These are phyloP conservation scores for Hirundo rustica DNA, from an alignment of 2,797 vertebrate genomes.

Conservation along the genomic window DNA sequence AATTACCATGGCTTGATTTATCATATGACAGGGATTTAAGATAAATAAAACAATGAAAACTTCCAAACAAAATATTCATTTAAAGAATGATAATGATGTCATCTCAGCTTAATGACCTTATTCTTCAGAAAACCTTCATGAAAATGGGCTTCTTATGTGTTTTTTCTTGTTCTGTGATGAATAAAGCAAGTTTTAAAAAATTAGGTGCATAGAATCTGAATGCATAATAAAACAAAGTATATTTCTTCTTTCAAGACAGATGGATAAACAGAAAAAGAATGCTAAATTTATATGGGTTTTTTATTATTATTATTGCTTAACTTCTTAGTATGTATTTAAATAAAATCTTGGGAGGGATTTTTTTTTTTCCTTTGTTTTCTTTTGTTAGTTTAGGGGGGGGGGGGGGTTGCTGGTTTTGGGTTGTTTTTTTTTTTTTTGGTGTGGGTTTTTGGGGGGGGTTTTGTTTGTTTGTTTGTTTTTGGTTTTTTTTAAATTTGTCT, in stretches of 20 bases:
- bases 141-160: neutral
- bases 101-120: neutral
- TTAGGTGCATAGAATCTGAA: neutral
- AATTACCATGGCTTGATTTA: neutral
- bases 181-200: conserved; percentile 4
- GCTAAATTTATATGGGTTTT: neutral
- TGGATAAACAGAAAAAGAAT: neutral
- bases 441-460: neutral
- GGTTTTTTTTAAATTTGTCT: neutral
- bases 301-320: neutral
- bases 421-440: no score
- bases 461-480: no score
- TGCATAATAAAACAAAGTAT: neutral
- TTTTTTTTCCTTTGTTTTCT: neutral
- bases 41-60: conserved; percentile 7
- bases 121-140: neutral
- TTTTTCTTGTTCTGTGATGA: neutral
- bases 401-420: no score
- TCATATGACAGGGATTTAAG: neutral
- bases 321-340: neutral
- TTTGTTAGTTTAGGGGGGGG: neutral
- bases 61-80: neutral
- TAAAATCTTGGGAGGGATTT: neutral
- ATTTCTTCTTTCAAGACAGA: neutral
- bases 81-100: neutral